Conservation (phyloP, 2,888 invertebrate genomes). For the Parnassius apollo region DNA sequence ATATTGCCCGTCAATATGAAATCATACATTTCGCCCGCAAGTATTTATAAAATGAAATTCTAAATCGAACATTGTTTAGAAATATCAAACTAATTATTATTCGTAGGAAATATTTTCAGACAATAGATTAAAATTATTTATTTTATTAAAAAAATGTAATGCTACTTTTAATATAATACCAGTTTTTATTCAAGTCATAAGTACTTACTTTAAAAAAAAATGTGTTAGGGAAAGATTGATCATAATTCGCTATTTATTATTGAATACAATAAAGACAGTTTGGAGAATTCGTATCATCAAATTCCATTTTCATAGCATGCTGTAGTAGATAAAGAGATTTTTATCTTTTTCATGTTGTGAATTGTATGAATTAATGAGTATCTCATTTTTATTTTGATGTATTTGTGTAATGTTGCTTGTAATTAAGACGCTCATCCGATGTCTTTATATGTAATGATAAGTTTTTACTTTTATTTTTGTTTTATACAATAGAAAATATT, state of each 20-base stretch:
- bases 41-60: slow-evolving; percentile 54
- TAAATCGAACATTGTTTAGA: slow-evolving; percentile 58
- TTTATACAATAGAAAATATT: slow-evolving; percentile 48
- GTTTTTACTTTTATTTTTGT: slow-evolving; percentile 49
- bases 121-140: slow-evolving; percentile 53
- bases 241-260: slow-evolving; percentile 36
- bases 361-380: slow-evolving; percentile 45
- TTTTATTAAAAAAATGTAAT: slow-evolving; percentile 52
- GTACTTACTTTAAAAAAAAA: slow-evolving; percentile 62
- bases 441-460: slow-evolving; percentile 51
- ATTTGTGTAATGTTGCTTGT: slow-evolving; percentile 47
- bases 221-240: slow-evolving; percentile 32
- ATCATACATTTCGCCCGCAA: slow-evolving; percentile 40
- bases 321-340: slow-evolving; percentile 33
- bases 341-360: slow-evolving; percentile 41
- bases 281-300: slow-evolving; percentile 16
- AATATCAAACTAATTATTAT: slow-evolving; percentile 41
- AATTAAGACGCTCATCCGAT: slow-evolving; percentile 52
- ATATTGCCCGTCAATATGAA: slow-evolving; percentile 57
- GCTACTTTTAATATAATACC: slow-evolving; percentile 53
- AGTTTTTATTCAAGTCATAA: slow-evolving; percentile 45
- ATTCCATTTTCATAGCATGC: slow-evolving; percentile 12
- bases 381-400: slow-evolving; percentile 47
- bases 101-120: slow-evolving; percentile 26
- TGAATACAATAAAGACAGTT: slow-evolving; percentile 53